Evolutionary conservation across 2,888 invertebrate species (phyloP).

Genomic region (Leptopterna dolabrata): DNA sequence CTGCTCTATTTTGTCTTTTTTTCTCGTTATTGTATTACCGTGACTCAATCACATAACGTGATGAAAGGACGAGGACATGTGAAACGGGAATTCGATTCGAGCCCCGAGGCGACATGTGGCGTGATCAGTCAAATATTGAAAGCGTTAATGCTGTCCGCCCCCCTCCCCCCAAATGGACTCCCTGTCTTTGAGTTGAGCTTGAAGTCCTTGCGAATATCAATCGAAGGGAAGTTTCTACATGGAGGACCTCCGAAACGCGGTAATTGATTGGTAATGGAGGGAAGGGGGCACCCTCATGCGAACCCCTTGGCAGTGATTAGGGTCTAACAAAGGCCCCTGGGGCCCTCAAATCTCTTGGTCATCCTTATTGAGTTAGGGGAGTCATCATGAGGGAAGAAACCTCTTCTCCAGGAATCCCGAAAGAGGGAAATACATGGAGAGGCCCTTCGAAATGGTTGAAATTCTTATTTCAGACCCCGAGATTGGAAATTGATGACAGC

Average conservation of each 20-base stretch:
- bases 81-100: background rate
- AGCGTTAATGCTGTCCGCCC: constrained; percentile 16
- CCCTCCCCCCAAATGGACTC: background rate
- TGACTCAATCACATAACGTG: background rate
- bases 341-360: constrained; percentile 30
- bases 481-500: too few species aligned
- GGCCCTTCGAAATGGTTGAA: too few species aligned
- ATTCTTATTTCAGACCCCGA: too few species aligned
- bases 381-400: constrained; percentile 14
- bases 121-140: constrained; percentile 47
- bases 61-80: background rate
- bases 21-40: background rate
- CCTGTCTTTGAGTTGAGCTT: background rate
- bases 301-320: constrained; percentile 35
- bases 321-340: constrained; percentile 31
- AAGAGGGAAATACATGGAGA: background rate
- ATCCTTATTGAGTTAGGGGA: constrained; percentile 47
- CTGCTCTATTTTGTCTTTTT: background rate
- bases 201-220: background rate
- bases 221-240: background rate
- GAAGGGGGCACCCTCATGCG: background rate
- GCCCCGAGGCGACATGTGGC: constrained; percentile 41
- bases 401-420: background rate
- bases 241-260: constrained; percentile 11
- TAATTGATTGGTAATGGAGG: background rate